phyloP scores from a whole-genome alignment of 2,888 invertebrate genomes.

The Camptogramma bilineatum region DNA sequence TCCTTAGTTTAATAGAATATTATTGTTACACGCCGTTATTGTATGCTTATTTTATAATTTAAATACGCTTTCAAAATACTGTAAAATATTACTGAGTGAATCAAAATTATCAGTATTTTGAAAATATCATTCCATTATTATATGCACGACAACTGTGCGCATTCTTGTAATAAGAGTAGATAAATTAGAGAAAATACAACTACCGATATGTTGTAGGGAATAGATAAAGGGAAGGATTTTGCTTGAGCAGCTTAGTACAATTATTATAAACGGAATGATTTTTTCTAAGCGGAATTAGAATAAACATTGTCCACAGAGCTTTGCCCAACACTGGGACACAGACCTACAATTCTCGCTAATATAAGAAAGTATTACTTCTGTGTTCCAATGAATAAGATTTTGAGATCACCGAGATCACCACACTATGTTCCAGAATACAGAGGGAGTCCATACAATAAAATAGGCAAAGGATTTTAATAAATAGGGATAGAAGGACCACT shows the following conservation, averaged over 20 bases:
- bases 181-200: constrained; percentile 24
- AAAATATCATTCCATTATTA: constrained; percentile 4
- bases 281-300: neutral
- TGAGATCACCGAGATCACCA: no score
- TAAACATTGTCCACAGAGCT: neutral
- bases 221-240: constrained; percentile 16
- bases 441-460: no score
- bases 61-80: constrained; percentile 13
- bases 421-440: no score
- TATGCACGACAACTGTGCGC: constrained; percentile 25
- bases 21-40: constrained; percentile 23
- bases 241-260: constrained; percentile 17
- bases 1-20: constrained; percentile 23
- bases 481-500: no score
- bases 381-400: no score
- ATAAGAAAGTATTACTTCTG: no score
- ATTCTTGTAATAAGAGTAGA: constrained; percentile 22
- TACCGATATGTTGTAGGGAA: constrained; percentile 37
- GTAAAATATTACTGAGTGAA: neutral
- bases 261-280: no score
- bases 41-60: constrained; percentile 3
- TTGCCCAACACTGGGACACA: constrained; percentile 3
- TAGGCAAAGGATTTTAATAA: no score
- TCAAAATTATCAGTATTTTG: constrained; percentile 5
- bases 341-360: no score